Conservation (phyloP, 2,888 invertebrate genomes). For the Ptychoptera contaminata region DNA sequence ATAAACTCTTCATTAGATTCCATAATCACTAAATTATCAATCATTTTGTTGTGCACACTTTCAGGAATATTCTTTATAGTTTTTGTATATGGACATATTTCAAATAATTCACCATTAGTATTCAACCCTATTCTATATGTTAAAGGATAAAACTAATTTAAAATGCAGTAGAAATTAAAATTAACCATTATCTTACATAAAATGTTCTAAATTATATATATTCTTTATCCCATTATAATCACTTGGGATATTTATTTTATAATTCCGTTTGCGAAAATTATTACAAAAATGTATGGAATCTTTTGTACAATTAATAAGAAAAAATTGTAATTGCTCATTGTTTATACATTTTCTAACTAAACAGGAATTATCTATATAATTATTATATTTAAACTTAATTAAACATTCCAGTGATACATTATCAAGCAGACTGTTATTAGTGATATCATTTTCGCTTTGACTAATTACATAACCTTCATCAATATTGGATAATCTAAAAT, state of each 20-base stretch:
- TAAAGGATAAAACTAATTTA: background rate
- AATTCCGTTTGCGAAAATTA: constrained; percentile 9
- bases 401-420: constrained; percentile 14
- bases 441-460: too few relatives aligned
- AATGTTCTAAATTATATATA: constrained; percentile 19
- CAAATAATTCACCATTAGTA: constrained; percentile 21
- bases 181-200: background rate
- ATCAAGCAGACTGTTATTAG: background rate
- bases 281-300: constrained; percentile 15
- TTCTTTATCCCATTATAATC: constrained; percentile 19
- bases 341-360: too few relatives aligned
- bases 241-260: constrained; percentile 16
- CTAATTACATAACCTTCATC: constrained; percentile 15
- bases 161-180: background rate
- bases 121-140: constrained; percentile 20
- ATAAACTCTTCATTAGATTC: constrained; percentile 23
- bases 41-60: constrained; percentile 9
- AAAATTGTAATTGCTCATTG: background rate
- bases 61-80: constrained; percentile 13
- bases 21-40: constrained; percentile 25
- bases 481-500: constrained; percentile 15
- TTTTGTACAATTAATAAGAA: constrained; percentile 15
- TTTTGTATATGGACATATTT: constrained; percentile 25
- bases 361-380: too few relatives aligned
- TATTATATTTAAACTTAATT: background rate